Evolutionary conservation across 1,140 invertebrate genomes (phyloP), one percentile per base, ranked within the genome.

Genomic region (Ceratoteleas bidentatus): DNA sequence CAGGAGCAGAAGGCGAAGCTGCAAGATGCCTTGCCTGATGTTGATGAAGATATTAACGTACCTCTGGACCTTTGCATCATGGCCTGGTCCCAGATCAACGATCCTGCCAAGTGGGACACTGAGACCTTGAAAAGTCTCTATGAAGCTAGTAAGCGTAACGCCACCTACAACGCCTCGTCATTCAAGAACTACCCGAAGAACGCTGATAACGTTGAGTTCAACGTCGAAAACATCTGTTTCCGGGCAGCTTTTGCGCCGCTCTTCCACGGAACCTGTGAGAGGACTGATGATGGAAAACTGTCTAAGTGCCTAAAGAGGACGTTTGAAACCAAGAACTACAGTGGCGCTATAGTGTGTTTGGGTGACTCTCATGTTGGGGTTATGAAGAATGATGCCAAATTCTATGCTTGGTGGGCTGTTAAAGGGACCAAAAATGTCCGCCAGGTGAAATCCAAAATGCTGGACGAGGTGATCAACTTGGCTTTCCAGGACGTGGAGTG

Each of bases 141-240:
- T 72, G 86, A 90, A 56, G 87, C 87, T 0, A 80, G 85, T 5
- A 54, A 62, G 36, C 87, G 88, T 33, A 86, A 89, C 16, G 61
- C 88, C 0, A 77, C 62, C 13, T 87, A 90, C 9, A 89, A 85
- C 54, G 3, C 87, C 6, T 34, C 89, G 0, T 72, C 84, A 0
- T 58, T 64, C 0, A 83, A 88, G 45, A 87, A 90, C 11, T 83
- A 83, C 0, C 84, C 86, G 0, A 72, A 84, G 8, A 9, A 10
- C 3, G 49, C 84, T 0, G 85, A 88, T 13, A 84, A 80, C 6
- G 5, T 87, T 8, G 86, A 90, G 43, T 90, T 91, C 57, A 85
- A 86, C 15, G 87, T 92, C n/a, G 89, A 86, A 0, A 91, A 91
- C 69, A 91, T 91, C 33, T 69, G 54, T 5, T 91, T 92, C 45